Evolutionary conservation across 2,797 vertebrate species (phyloP), one percentile per base, ranked within the genome.

Genomic region (Oophaga sylvatica): DNA sequence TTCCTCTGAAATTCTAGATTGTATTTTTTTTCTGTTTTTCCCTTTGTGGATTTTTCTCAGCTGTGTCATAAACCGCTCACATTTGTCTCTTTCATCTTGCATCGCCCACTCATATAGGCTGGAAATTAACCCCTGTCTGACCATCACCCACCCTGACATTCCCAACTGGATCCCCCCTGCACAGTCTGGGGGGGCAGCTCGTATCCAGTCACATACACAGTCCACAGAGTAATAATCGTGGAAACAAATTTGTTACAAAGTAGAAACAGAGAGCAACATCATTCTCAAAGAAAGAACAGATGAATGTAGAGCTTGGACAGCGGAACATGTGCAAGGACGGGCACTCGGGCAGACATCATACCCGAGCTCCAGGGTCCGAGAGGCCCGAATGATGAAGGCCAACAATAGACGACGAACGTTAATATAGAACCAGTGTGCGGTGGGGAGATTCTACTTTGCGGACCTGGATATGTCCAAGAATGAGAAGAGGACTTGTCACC

Each of bases 21-120:
- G 19, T n/a, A 45, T 59, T 53, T 68, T 68, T 68, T 19, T 9
- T 45, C 7, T 11, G 5, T 35, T 79, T 79, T 60, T 59, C 56
- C 9, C 65, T 82, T 56, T 78, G 35, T 56, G 60, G 20, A 67
- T 77, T 63, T 26, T 63, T 63, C 41, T 75, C 70, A 12, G 41
- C 71, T 76, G 80, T 45, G 20, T 83, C 68, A 82, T 67, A 87
- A 87, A 67, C 60, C 26, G 26, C n/a, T 87, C 15, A 45, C 80
- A 75, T 11, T 82, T 77, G n/a, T 41, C 31, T 48, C 80, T 87
- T 53, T 77, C 53, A 81, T 82, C 80, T 82, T 15, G 19, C 63
- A 60, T 76, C 71, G 63, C 60, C 70, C 45, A 22, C 75, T 45
- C n/a, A 29, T 57, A 9, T 59, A 4, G 13, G 20, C 48, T 71